Base-by-base conservation (phyloP, 2,888 invertebrate genomes). In the Sminthurides aquaticus region DNA sequence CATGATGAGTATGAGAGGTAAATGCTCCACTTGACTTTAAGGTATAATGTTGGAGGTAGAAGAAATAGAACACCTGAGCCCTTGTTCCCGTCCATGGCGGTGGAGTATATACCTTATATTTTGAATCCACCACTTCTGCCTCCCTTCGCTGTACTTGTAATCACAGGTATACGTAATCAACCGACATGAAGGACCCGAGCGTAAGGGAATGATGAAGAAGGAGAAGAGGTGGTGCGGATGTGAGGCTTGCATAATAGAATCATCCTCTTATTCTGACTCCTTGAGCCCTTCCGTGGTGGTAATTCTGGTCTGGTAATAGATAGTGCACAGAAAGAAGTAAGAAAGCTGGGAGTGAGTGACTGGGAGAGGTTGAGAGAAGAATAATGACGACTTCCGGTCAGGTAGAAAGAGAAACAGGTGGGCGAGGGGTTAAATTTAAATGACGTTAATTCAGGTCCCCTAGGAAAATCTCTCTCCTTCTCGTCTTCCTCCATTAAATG, bases 381-480 rank as follows among this genome's bases (percentile, higher is more conserved):
- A 64, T 64, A 64, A 64, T 59, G 64, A 64, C 64, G 57, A 49
- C 58, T 64, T 64, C 64, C 64, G 64, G 64, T 64, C 58, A 64
- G 59, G 59, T 58, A 64, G 59, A 58, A 26, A 22, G 20, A 20
- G 2, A 29, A 52, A 52, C 22, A 18, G 27, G 26, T 5, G 57
- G 57, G 27, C 18, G 49, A 20, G 64, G 58, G 52, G 25, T 54
- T 54, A 18, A 27, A 48, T 57, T 56, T 62, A 43, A 49, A 24
- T 52, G 34, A 5, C 34, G 49, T 52, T 8, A 20, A 52, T 43
- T 43, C 18, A 11, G 43, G 43, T 43, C 43, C 43, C 43, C 18
- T 8, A 20, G 52, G 52, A 34, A 34, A 34, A 34, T 34, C 43
- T n/a, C n/a, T n/a, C n/a, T n/a, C n/a, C n/a, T n/a, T n/a, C n/a